Evolutionary conservation across 2,113 vertebrate species (phyloP).

Genomic region (Polypterus senegalus): DNA sequence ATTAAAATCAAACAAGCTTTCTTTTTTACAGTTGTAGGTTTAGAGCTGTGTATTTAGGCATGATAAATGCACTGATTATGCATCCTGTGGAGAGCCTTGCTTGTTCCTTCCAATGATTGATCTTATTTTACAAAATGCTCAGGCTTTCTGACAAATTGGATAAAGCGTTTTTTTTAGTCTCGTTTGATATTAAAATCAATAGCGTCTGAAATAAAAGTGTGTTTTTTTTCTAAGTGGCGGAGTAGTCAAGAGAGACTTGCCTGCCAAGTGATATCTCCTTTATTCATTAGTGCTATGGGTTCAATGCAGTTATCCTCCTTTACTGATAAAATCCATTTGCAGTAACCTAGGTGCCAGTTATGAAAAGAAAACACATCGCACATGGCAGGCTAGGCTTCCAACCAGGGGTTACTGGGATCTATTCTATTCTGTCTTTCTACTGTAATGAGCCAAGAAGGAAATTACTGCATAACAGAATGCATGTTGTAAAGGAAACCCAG

Average conservation of each 20-base stretch:
- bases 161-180: slow-evolving; percentile 33
- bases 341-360: slow-evolving; percentile 14
- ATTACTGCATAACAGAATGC: no score
- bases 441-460: no score
- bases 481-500: no score
- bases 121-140: slow-evolving; percentile 20
- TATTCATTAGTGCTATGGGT: slow-evolving; percentile 19
- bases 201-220: slow-evolving; percentile 17
- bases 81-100: no score
- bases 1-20: no score
- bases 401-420: no score
- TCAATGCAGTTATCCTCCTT: slow-evolving; percentile 7
- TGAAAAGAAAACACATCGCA: no score
- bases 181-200: slow-evolving; percentile 46
- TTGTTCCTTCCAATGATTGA: no score
- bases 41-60: slow-evolving; percentile 12
- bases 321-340: slow-evolving; percentile 25
- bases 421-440: no score
- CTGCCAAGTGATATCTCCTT: slow-evolving; percentile 17
- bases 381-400: no score
- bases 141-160: slow-evolving; percentile 31
- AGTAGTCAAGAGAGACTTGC: slow-evolving; percentile 6
- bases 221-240: background rate
- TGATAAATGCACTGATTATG: slow-evolving; percentile 4
- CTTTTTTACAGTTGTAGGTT: slow-evolving; percentile 8